Conservation (phyloP, 2,797 vertebrate genomes). For the Synaphobranchus kaupii region DNA sequence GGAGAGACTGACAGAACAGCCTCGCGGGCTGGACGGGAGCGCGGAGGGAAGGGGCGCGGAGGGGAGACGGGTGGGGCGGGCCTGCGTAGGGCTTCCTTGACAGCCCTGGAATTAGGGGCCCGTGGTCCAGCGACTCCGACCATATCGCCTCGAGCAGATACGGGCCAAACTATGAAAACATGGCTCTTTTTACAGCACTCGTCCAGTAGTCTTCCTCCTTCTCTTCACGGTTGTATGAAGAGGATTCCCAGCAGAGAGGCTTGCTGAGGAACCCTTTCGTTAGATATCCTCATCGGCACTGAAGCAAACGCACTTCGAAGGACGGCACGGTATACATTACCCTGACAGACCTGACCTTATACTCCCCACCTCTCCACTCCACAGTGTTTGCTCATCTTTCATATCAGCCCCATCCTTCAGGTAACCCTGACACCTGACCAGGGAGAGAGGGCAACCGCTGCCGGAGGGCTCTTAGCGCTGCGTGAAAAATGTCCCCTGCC, state of each 20-base stretch:
- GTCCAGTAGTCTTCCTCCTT: background rate
- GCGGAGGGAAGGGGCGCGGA: background rate
- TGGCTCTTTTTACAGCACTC: background rate
- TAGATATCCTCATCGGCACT: background rate
- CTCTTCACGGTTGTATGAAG: background rate
- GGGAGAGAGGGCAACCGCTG: background rate
- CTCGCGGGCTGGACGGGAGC: conserved; percentile 19
- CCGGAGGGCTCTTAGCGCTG: background rate
- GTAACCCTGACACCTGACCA: background rate
- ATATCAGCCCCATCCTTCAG: background rate
- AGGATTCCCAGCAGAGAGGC: background rate
- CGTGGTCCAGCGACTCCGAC: background rate
- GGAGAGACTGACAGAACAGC: background rate
- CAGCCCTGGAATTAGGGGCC: background rate
- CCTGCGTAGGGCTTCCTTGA: background rate
- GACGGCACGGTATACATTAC: background rate
- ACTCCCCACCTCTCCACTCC: background rate
- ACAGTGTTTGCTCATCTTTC: background rate
- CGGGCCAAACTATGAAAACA: background rate
- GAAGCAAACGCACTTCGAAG: background rate
- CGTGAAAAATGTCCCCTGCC: background rate
- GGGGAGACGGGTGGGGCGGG: background rate
- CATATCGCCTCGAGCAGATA: background rate
- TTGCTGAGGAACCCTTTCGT: background rate
- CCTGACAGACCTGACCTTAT: background rate